Base-by-base conservation (phyloP, 2,113 vertebrate genomes). In the Gymnarchus niloticus region DNA sequence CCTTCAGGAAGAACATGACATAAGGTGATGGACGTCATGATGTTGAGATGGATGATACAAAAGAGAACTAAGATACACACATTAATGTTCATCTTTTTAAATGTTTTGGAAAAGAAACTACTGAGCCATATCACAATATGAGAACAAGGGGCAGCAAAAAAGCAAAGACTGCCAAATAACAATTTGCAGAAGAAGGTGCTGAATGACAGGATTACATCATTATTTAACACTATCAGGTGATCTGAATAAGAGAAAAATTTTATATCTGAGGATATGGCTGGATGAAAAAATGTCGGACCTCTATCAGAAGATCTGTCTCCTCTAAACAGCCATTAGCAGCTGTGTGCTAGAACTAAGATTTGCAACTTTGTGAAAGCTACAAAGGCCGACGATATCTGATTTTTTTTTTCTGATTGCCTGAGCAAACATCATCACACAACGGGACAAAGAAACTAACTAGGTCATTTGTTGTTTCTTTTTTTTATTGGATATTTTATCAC, bases 51-150 rank as follows among this genome's bases (percentile, higher is more conserved):
- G 25, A 25, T 49, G 80, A 56, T 25, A 19, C 80, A 3, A 56
- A 51, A 19, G 80, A 51, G 51, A 54, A 33, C 54, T 8, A 82
- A 48, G 19, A 85, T 87, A n/a, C n/a, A n/a, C 89, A 90, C 77
- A 90, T 90, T 90, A 87, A 90, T 91, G 52, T 86, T 89, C 86
- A 33, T 87, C 76, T 87, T 81, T 52, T 23, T 91, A 88, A 90
- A 91, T 90, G 81, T 90, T 92, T 91, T 88, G 84, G 73, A 78
- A 85, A 44, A 56, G 87, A 90, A 92, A 93, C 93, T 92, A 92
- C 92, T 92, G 93, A 94, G 93, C 93, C 93, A 93, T 94, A 93
- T 93, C 92, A 92, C 90, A 91, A 89, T 90, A 89, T 6, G 48
- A 49, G 84, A 77, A 90, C 14, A 51, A 88, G 87, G 90, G 23